Evolutionary conservation across 2,797 vertebrate genomes (phyloP).

Genomic region (Pristis pectinata): DNA sequence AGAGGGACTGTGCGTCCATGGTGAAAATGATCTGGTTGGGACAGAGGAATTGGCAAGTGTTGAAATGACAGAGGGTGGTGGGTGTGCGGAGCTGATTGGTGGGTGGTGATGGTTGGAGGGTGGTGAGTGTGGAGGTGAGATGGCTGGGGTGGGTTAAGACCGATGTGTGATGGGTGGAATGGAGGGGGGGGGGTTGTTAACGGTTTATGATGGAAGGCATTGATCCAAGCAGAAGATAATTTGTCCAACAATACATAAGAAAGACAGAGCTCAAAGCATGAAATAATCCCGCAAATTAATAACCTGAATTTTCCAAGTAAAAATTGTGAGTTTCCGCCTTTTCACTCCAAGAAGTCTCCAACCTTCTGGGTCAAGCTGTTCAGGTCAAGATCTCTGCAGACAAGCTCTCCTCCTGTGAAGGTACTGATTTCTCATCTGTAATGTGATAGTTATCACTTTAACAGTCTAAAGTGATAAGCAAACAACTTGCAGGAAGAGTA

Average conservation of each 20-base stretch:
- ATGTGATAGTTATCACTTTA: constrained; percentile 6
- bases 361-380: not conserved
- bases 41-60: too few species aligned
- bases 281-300: not conserved
- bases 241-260: not conserved
- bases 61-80: too few species aligned
- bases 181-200: too few species aligned
- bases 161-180: too few species aligned
- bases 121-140: too few species aligned
- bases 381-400: not conserved
- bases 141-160: too few species aligned
- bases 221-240: not conserved
- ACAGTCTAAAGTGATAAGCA: constrained; percentile 5
- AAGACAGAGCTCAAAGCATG: not conserved
- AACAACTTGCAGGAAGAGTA: not conserved
- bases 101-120: not conserved
- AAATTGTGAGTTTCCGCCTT: not conserved
- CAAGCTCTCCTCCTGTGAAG: too few species aligned
- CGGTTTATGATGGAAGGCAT: too few species aligned
- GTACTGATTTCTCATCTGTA: not conserved
- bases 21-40: too few species aligned
- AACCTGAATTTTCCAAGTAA: not conserved
- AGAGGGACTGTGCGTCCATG: too few species aligned
- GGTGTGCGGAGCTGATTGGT: too few species aligned
- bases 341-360: not conserved